Evolutionary conservation across 2,888 invertebrate species (phyloP).

Genomic region (Rhimphoctona megacephalus): DNA sequence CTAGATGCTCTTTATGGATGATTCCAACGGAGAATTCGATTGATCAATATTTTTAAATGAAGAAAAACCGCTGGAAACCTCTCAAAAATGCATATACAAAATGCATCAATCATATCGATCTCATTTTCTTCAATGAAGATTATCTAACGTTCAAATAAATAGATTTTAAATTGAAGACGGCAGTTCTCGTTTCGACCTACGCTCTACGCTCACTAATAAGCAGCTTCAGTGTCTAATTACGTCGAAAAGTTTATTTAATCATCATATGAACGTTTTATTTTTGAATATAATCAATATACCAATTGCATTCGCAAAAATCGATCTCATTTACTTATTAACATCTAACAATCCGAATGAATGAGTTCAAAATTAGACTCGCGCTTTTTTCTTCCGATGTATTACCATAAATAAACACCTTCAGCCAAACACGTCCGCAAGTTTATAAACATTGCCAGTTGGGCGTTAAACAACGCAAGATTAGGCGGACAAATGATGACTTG

Average conservation of each 20-base stretch:
- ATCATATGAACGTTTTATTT: neutral
- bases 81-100: neutral
- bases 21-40: neutral
- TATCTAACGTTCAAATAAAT: neutral
- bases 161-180: no score
- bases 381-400: neutral
- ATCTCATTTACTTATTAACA: neutral
- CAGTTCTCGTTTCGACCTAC: no score
- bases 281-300: neutral
- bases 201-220: neutral
- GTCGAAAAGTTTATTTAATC: neutral
- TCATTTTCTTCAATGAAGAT: no score
- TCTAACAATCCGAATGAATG: neutral
- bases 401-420: neutral
- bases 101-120: no score
- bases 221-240: neutral
- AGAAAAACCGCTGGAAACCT: neutral
- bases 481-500: conserved; percentile 29
- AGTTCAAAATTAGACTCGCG: neutral
- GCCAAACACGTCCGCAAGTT: conserved; percentile 16
- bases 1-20: no score
- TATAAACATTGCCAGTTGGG: conserved; percentile 33
- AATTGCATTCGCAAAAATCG: neutral
- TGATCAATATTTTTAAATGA: neutral
- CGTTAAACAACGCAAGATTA: conserved; percentile 11